These are phyloP conservation scores for Halcyon chelicuti DNA, from an alignment of 2,797 vertebrate species.

Conservation along the genomic window DNA sequence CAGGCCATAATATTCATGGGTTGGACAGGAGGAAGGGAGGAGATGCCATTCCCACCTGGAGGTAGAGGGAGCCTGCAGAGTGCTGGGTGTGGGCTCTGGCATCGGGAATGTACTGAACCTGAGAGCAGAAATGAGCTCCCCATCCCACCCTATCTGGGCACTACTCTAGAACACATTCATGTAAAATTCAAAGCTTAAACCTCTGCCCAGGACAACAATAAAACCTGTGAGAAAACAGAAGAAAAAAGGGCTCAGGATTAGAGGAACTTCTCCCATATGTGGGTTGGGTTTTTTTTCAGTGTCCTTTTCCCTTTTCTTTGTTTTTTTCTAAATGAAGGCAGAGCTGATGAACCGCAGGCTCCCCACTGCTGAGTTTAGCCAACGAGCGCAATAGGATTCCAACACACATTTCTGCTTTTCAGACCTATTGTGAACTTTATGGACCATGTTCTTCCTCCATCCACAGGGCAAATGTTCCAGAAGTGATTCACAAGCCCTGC, in stretches of 20 bases:
- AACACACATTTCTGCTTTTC: slow-evolving; percentile 10
- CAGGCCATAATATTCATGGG: accelerated
- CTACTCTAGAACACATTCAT: neutral
- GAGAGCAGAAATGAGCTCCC: neutral
- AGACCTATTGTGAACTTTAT: slow-evolving; percentile 26
- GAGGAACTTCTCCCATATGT: neutral
- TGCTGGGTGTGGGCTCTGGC: neutral
- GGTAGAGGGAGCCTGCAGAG: neutral
- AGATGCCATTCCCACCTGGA: neutral
- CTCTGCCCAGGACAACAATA: neutral
- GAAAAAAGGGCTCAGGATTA: neutral
- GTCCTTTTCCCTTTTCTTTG: neutral
- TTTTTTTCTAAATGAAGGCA: neutral
- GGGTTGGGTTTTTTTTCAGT: neutral
- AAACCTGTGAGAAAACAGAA: neutral
- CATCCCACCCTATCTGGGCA: neutral
- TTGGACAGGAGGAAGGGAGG: neutral
- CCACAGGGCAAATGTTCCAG: slow-evolving; percentile 8
- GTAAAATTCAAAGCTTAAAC: neutral
- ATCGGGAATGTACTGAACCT: neutral
- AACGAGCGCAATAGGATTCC: neutral
- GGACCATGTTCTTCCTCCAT: slow-evolving; percentile 8
- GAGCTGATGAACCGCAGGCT: neutral
- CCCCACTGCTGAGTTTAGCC: neutral
- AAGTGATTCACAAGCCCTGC: slow-evolving; percentile 13